Evolutionary conservation across 2,888 invertebrate species (phyloP).

Genomic region (Tinea pellionella): DNA sequence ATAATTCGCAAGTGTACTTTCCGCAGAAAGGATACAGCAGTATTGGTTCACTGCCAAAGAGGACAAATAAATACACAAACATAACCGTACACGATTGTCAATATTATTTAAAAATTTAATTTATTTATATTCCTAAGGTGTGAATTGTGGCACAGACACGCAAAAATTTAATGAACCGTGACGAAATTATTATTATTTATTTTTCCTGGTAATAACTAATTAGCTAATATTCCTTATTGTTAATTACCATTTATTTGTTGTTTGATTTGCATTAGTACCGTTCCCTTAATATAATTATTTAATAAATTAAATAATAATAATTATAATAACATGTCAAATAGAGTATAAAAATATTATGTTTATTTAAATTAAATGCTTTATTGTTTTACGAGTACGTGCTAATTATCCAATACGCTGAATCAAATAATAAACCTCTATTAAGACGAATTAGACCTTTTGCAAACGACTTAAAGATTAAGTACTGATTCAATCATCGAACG

Average conservation of each 20-base stretch:
- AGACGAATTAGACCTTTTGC: background rate
- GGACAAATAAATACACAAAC: background rate
- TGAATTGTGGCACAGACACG: background rate
- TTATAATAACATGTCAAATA: too few relatives aligned
- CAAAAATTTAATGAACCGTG: background rate
- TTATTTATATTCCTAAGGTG: background rate
- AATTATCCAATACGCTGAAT: constrained; percentile 28
- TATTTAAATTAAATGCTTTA: constrained; percentile 40
- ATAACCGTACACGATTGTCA: background rate
- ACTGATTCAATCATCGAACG: background rate
- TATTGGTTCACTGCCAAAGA: background rate
- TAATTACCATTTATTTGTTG: too few relatives aligned
- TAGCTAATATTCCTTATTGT: too few relatives aligned
- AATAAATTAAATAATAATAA: too few relatives aligned
- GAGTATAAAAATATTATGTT: constrained; percentile 37
- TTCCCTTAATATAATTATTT: too few relatives aligned
- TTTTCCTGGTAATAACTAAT: too few relatives aligned
- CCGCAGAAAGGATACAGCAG: background rate
- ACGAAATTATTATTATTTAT: too few relatives aligned
- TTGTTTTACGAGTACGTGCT: constrained; percentile 35
- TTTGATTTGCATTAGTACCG: too few relatives aligned
- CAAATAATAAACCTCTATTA: background rate
- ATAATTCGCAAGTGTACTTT: background rate
- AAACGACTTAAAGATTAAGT: background rate
- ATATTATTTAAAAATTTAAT: background rate